Conservation (phyloP, 1,140 invertebrate species). For the Euborellia annulipes region DNA sequence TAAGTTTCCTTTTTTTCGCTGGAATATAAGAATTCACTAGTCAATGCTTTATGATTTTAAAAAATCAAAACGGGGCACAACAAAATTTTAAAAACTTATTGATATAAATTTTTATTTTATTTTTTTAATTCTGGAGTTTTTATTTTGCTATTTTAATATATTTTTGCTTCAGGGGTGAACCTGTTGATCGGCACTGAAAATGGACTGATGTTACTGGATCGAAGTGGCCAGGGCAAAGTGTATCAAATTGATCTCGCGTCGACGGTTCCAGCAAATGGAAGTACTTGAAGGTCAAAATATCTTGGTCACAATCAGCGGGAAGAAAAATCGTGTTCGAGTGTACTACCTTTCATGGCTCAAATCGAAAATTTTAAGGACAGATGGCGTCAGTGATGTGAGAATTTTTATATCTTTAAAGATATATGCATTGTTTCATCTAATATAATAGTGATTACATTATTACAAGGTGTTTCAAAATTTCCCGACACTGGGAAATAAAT, state of each 20-base stretch:
- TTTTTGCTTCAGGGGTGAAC: constrained; percentile 66
- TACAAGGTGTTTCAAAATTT: too few relatives aligned
- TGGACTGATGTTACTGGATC: constrained; percentile 93
- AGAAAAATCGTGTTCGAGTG: constrained; percentile 96
- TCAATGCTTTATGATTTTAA: too few relatives aligned
- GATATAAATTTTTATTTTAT: constrained; percentile 6
- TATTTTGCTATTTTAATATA: constrained; percentile 3
- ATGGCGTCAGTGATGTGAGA: constrained; percentile 78
- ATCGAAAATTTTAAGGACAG: constrained; percentile 93
- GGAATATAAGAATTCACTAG: too few relatives aligned
- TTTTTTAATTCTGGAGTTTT: constrained; percentile 13
- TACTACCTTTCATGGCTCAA: constrained; percentile 99
- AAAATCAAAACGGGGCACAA: constrained; percentile 1
- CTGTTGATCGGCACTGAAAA: constrained; percentile 97
- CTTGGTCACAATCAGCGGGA: constrained; percentile 95
- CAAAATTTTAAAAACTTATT: constrained; percentile 4
- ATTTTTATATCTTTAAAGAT: too few relatives aligned
- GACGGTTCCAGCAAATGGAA: constrained; percentile 99
- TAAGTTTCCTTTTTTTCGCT: too few relatives aligned
- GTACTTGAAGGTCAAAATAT: constrained; percentile 99
- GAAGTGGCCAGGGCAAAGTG: constrained; percentile 99
- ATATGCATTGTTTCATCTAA: too few relatives aligned
- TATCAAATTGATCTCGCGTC: constrained; percentile 94
- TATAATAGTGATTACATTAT: too few relatives aligned
- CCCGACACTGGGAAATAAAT: too few relatives aligned